Conservation (phyloP, 2,888 invertebrate species). For the Lasioglossum leucozonium region DNA sequence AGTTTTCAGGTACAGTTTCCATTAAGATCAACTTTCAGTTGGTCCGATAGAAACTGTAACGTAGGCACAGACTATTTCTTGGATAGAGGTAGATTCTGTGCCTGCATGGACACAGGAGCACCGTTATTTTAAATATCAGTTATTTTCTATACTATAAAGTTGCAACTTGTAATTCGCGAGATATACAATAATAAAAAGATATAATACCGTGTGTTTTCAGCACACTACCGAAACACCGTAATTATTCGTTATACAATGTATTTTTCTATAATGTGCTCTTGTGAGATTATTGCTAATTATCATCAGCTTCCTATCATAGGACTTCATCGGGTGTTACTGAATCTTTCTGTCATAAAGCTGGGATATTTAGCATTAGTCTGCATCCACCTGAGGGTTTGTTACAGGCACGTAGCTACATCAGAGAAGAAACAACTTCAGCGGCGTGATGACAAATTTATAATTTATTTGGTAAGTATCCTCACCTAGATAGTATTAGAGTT, state of each 20-base stretch:
- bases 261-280: conserved; percentile 76
- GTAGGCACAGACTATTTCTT: conserved; percentile 87
- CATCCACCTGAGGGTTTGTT: conserved; percentile 88
- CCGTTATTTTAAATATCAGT: conserved; percentile 71
- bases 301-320: conserved; percentile 75
- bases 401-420: conserved; percentile 85
- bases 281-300: conserved; percentile 83
- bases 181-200: neutral
- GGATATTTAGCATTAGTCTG: conserved; percentile 83
- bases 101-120: conserved; percentile 84
- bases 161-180: neutral
- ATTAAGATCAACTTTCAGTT: conserved; percentile 70
- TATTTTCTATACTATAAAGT: conserved; percentile 3
- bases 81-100: conserved; percentile 86
- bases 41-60: conserved; percentile 82
- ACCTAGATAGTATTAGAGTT: conserved; percentile 56
- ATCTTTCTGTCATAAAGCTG: conserved; percentile 73
- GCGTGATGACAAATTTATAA: conserved; percentile 79
- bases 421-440: conserved; percentile 80
- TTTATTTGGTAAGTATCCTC: conserved; percentile 68
- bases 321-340: conserved; percentile 60
- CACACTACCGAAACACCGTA: neutral
- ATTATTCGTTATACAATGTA: conserved; percentile 14
- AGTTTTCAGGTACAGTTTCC: conserved; percentile 87
- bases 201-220: too few species aligned